Conservation (phyloP, 2,797 vertebrate species). For the Telmatherina bonti region DNA sequence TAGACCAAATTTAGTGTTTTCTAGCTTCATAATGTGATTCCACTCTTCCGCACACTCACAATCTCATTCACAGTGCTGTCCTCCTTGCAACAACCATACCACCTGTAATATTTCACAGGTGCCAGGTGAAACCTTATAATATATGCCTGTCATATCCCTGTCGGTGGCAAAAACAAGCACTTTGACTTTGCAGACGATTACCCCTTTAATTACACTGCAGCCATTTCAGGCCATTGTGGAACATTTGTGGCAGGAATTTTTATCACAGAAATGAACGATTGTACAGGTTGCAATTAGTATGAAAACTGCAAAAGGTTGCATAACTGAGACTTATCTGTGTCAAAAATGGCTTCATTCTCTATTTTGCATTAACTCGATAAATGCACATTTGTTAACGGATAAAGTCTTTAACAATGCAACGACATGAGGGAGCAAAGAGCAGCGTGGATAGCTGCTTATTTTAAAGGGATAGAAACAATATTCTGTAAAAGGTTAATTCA, state of each 20-base stretch:
- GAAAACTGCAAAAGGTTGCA: not conserved
- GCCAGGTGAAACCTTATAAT: too few species aligned
- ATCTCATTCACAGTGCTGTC: not conserved
- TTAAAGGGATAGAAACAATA: constrained; percentile 33
- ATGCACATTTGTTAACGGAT: not conserved
- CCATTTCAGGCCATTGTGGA: not conserved
- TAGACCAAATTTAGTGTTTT: not conserved
- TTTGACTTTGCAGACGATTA: not conserved
- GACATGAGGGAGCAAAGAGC: not conserved
- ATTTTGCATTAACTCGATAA: not conserved
- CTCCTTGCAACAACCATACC: not conserved
- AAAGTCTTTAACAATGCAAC: not conserved
- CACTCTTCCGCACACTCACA: not conserved
- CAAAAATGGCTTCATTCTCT: not conserved
- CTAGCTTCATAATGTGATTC: not conserved
- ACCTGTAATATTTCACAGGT: not conserved
- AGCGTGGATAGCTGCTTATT: not conserved
- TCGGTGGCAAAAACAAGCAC: not conserved
- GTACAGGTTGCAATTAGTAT: not conserved
- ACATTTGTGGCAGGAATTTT: not conserved
- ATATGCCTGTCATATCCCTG: not conserved
- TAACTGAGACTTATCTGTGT: not conserved
- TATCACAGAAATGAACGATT: not conserved
- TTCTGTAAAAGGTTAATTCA: constrained; percentile 54
- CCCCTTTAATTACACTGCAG: not conserved